Conservation (phyloP, 1,140 invertebrate species). For the Sesamia nonagrioides region DNA sequence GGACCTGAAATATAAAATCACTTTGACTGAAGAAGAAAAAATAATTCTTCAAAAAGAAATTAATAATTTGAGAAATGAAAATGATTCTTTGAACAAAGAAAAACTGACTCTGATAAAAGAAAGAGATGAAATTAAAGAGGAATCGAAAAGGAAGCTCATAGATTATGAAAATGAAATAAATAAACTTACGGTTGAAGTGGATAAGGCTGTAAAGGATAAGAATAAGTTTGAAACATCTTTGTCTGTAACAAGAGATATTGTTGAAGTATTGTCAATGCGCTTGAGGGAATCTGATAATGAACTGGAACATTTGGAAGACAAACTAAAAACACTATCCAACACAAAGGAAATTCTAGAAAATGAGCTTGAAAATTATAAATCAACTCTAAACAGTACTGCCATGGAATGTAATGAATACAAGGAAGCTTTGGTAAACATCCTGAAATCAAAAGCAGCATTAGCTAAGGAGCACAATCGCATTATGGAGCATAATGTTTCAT, state of each 20-base stretch:
- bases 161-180: slow-evolving; percentile 82
- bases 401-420: slow-evolving; percentile 84
- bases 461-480: slow-evolving; percentile 83
- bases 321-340: slow-evolving; percentile 74
- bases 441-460: slow-evolving; percentile 82
- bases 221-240: slow-evolving; percentile 84
- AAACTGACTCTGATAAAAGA: slow-evolving; percentile 63
- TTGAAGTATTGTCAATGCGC: slow-evolving; percentile 82
- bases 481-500: slow-evolving; percentile 83
- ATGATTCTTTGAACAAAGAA: slow-evolving; percentile 65
- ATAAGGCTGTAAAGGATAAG: slow-evolving; percentile 79
- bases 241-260: slow-evolving; percentile 82
- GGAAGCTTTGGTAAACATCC: slow-evolving; percentile 80
- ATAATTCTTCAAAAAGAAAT: slow-evolving; percentile 68
- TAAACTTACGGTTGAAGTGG: slow-evolving; percentile 78
- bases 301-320: slow-evolving; percentile 81
- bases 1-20: slow-evolving; percentile 73
- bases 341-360: slow-evolving; percentile 76
- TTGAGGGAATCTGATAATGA: slow-evolving; percentile 84
- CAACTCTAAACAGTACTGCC: slow-evolving; percentile 72
- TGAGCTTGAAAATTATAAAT: slow-evolving; percentile 76
- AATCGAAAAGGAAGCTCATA: slow-evolving; percentile 72
- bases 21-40: slow-evolving; percentile 70
- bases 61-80: slow-evolving; percentile 68
- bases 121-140: slow-evolving; percentile 73